These are phyloP conservation scores for Nephila pilipes DNA, from an alignment of 1,140 invertebrate genomes.

Conservation along the genomic window DNA sequence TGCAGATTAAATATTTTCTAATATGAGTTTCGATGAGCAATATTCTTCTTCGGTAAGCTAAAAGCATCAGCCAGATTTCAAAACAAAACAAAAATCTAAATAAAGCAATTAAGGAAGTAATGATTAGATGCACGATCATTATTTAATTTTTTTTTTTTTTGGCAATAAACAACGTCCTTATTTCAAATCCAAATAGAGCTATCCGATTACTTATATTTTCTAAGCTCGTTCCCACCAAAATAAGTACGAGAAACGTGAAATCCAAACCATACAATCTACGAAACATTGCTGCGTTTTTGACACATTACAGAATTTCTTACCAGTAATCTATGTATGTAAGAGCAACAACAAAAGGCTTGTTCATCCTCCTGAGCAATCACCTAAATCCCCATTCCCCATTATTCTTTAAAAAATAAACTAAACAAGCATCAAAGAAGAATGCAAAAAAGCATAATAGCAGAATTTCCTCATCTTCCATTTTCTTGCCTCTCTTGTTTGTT, in stretches of 20 bases:
- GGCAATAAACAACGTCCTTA: too few species aligned
- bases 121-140: too few species aligned
- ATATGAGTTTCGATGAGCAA: too few species aligned
- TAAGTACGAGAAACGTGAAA: background rate
- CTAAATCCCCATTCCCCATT: conserved; percentile 38
- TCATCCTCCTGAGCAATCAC: conserved; percentile 24
- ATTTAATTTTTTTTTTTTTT: too few species aligned
- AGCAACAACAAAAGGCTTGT: background rate
- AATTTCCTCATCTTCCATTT: conserved; percentile 39
- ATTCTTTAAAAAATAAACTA: background rate
- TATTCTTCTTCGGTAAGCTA: too few species aligned
- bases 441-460: conserved; percentile 4
- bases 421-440: conserved; percentile 4
- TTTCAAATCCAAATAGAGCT: too few species aligned
- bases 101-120: too few species aligned
- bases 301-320: background rate
- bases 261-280: background rate
- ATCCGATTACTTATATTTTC: background rate
- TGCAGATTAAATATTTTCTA: too few species aligned
- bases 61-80: too few species aligned
- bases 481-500: background rate
- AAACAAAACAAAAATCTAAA: too few species aligned
- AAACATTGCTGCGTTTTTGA: background rate
- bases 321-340: background rate
- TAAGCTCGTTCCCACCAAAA: background rate